A percentile compares a stretch with the other conserved stretches of the same genome.
These are phyloP conservation scores for Cebidichthys violaceus DNA, from an alignment of 2,113 vertebrate species.

Conservation along the genomic window DNA sequence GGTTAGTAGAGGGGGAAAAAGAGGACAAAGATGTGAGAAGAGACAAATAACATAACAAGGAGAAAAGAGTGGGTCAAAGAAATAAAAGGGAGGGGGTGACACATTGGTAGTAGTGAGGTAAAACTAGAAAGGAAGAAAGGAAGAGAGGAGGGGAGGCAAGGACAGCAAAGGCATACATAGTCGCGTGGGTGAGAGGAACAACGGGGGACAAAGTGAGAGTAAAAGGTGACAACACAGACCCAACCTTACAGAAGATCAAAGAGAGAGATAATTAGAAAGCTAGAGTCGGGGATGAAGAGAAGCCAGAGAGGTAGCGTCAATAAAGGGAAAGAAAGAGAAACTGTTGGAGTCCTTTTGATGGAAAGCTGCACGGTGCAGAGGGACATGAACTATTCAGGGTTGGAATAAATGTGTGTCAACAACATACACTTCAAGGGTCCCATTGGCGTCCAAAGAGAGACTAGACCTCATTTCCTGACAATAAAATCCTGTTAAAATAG, in stretches of 20 bases:
- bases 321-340: conserved; percentile 5
- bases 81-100: conserved; percentile 37
- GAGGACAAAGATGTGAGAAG: not conserved
- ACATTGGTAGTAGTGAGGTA: conserved; percentile 33
- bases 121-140: conserved; percentile 50
- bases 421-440: conserved; percentile 18
- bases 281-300: conserved; percentile 6
- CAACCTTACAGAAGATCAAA: conserved; percentile 59
- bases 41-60: conserved; percentile 36
- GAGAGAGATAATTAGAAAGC: conserved; percentile 58
- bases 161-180: conserved; percentile 17
- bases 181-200: conserved; percentile 32
- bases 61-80: conserved; percentile 49
- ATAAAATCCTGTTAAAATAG: not conserved
- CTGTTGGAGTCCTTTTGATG: not conserved
- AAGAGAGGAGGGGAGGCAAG: not conserved
- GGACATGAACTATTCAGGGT: not conserved
- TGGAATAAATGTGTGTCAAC: conserved; percentile 1
- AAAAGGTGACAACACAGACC: conserved; percentile 46
- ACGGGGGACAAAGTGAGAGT: conserved; percentile 41
- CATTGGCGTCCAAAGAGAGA: conserved; percentile 9
- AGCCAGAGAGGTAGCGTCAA: conserved; percentile 11
- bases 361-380: conserved; percentile 19
- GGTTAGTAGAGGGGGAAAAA: not conserved
- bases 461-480: not conserved